Base-by-base conservation (phyloP, 2,888 invertebrate species). In the Deroplatys truncata region DNA sequence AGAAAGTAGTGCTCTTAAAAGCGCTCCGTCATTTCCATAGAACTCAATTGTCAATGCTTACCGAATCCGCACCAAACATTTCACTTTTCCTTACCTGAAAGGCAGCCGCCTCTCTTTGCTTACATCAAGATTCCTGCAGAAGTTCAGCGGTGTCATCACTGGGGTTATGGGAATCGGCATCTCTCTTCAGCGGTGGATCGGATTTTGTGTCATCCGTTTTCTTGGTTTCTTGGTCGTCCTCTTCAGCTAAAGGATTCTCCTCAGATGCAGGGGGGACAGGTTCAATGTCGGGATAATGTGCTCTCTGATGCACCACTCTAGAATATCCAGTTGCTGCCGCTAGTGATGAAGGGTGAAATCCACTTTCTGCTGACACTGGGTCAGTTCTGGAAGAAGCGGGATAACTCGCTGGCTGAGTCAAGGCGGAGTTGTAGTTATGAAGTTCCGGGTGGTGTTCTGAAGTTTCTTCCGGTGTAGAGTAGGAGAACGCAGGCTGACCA, bases 291-390 rank as follows among this genome's bases (percentile, higher is more conserved):
- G 56, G 15, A 72, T 72, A 29, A 7, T 31, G 28, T 15, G 89
- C 29, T 49, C 89, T n/a, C 84, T 89, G 89, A 35, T 31, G 86
- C 20, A 35, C 29, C 5, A 89, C 87, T 20, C 89, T 87, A 29
- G 89, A 89, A 35, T 89, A 87, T 10, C 86, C 89, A 9, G 86
- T 83, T 15, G 84, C 82, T n/a, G 87, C 86, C 15, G 89, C 29
- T 29, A 49, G 84, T 3, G 89, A 43, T 0, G 89, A 89, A 20
- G 89, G 89, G 4, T 25, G 20, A 83, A 89, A 89, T 25, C 86
- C 89, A 29, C 56, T 15, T n/a, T 29, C 28, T 72, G 82, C 49
- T 29, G 25, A 16, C 2, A 15, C n/a, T 25, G 86, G 25, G 16
- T 86, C 86, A 16, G 86, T 29, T 82, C 86, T 28, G 56, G 86